These are phyloP conservation scores for Automeris io DNA, from an alignment of 2,888 invertebrate species.

Conservation along the genomic window DNA sequence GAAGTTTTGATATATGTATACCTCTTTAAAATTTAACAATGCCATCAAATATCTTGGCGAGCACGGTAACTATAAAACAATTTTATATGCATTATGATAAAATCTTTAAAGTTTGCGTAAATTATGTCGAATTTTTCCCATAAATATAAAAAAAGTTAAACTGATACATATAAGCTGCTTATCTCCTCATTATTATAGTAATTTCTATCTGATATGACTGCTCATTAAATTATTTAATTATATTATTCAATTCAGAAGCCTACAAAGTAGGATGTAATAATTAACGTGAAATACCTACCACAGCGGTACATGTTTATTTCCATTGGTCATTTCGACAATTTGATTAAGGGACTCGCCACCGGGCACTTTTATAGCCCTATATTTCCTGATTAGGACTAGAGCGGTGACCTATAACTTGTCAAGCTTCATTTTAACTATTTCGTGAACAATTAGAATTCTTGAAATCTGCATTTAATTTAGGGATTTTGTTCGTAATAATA, in stretches of 20 bases:
- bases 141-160: no score
- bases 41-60: neutral
- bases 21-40: slow-evolving; percentile 3
- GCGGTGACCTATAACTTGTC: slow-evolving; percentile 33
- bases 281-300: slow-evolving; percentile 10
- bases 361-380: slow-evolving; percentile 65
- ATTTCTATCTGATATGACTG: no score
- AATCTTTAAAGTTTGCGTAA: neutral
- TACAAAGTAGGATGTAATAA: neutral
- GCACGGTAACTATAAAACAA: neutral
- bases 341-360: slow-evolving; percentile 60
- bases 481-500: no score
- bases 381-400: slow-evolving; percentile 67
- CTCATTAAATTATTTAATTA: neutral
- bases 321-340: slow-evolving; percentile 57
- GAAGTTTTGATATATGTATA: no score
- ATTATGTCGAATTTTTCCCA: no score
- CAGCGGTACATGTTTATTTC: slow-evolving; percentile 19
- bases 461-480: no score
- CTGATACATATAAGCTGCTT: no score
- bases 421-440: slow-evolving; percentile 16
- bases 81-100: neutral
- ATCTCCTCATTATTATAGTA: no score
- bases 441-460: slow-evolving; percentile 17
- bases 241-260: neutral